Percentiles rank a stretch among this genome's conserved stretches.
Evolutionary conservation across 2,888 invertebrate genomes (phyloP).

Genomic region (Oligia strigilis): DNA sequence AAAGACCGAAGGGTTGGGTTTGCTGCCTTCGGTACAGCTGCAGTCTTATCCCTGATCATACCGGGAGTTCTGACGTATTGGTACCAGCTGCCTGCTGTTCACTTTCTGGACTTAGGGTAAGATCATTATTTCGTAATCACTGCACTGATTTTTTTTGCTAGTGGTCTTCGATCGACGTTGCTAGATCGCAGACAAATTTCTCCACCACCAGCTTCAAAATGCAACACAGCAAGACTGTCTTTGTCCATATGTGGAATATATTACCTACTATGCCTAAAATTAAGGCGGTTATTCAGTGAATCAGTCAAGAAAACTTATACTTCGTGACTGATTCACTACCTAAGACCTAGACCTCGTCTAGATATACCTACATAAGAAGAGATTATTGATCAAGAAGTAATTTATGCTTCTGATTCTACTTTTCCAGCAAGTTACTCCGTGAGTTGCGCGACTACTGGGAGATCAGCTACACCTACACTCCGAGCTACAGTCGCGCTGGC

Average conservation of each 20-base stretch:
- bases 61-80: conserved; percentile 63
- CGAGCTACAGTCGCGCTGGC: conserved; percentile 66
- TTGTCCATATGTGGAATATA: too few species aligned
- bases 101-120: conserved; percentile 56
- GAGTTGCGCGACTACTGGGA: conserved; percentile 1
- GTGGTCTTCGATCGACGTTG: not conserved
- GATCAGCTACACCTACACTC: conserved; percentile 57
- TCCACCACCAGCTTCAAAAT: too few species aligned
- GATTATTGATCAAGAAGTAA: too few species aligned
- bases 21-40: conserved; percentile 18
- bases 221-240: too few species aligned
- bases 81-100: conserved; percentile 49
- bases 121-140: not conserved
- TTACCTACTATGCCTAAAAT: too few species aligned
- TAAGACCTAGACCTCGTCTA: too few species aligned
- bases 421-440: conserved; percentile 20
- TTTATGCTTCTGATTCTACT: not conserved
- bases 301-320: too few species aligned
- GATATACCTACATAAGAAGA: too few species aligned
- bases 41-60: conserved; percentile 54
- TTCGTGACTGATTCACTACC: too few species aligned
- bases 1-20: conserved; percentile 36
- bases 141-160: not conserved
- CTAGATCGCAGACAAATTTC: too few species aligned
- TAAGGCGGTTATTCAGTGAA: too few species aligned